phyloP scores from a whole-genome alignment of 2,113 vertebrate species.

The Centropristis striata region DNA sequence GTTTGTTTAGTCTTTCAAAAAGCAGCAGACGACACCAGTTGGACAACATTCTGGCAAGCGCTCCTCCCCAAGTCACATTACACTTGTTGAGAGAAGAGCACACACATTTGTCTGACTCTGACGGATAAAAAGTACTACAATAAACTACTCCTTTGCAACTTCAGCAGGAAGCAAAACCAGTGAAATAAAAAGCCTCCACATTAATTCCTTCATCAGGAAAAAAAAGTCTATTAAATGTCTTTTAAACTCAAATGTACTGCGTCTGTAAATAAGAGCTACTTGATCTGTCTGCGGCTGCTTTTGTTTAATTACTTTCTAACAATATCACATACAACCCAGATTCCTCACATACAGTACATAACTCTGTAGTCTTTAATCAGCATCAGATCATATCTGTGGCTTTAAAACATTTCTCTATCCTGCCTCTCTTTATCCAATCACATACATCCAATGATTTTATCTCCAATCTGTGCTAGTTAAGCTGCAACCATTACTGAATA shows the following conservation, averaged over 20 bases:
- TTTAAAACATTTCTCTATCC: background rate
- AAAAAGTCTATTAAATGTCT: no score
- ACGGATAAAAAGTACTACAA: background rate
- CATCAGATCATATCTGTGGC: background rate
- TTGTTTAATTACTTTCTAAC: background rate
- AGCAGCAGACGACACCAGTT: conserved; percentile 20
- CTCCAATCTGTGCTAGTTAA: background rate
- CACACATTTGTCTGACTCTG: background rate
- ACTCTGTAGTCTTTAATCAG: background rate
- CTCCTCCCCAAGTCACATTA: background rate
- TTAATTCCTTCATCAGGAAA: background rate
- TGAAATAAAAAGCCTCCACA: background rate
- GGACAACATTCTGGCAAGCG: conserved; percentile 27
- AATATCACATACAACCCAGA: background rate
- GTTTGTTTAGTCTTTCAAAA: background rate
- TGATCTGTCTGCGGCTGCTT: background rate
- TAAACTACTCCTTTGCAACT: background rate
- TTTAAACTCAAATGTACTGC: background rate
- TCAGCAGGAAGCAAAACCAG: background rate
- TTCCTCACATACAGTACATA: conserved; percentile 13
- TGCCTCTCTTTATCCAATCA: background rate
- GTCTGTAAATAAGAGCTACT: background rate
- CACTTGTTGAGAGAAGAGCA: background rate
- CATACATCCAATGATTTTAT: background rate
- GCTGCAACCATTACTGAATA: background rate